A percentile compares a stretch with the other conserved stretches of the same genome.
These are phyloP conservation scores for Uromys caudimaculatus DNA, from an alignment of 2,797 vertebrate species.

Conservation along the genomic window DNA sequence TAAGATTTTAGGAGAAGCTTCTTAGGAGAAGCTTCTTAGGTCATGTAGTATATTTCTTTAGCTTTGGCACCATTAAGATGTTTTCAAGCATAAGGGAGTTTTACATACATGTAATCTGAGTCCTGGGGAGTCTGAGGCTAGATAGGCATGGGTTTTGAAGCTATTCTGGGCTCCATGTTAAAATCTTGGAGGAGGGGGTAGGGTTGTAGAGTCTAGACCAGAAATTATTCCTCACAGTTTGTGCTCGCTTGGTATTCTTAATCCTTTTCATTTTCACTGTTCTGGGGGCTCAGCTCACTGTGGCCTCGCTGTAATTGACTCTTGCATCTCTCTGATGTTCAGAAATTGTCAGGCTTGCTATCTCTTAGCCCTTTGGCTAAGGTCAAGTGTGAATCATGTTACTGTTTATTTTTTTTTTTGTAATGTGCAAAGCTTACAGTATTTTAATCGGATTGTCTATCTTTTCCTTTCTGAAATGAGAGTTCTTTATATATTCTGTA, in stretches of 20 bases:
- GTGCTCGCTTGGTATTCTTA: neutral
- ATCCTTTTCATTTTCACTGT: neutral
- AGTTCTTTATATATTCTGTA: neutral
- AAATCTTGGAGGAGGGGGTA: neutral
- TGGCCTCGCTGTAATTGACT: neutral
- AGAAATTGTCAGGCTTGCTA: neutral
- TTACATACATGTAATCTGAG: neutral
- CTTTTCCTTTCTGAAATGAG: neutral
- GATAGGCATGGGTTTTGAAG: neutral
- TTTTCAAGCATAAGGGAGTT: neutral
- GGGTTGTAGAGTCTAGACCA: neutral
- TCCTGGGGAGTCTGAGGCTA: neutral
- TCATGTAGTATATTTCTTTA: neutral
- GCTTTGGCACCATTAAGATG: neutral
- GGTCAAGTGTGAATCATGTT: slow-evolving; percentile 18
- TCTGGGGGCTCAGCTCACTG: neutral
- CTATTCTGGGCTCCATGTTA: neutral
- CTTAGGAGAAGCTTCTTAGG: neutral
- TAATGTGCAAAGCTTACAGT: neutral
- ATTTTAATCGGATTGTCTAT: neutral
- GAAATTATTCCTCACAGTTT: neutral
- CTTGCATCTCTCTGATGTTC: neutral
- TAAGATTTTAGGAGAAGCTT: neutral
- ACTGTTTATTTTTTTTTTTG: neutral
- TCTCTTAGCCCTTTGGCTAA: neutral